Evolutionary conservation across 2,113 vertebrate species (phyloP), one percentile per base, ranked within the genome.

Genomic region (Suncus etruscus): DNA sequence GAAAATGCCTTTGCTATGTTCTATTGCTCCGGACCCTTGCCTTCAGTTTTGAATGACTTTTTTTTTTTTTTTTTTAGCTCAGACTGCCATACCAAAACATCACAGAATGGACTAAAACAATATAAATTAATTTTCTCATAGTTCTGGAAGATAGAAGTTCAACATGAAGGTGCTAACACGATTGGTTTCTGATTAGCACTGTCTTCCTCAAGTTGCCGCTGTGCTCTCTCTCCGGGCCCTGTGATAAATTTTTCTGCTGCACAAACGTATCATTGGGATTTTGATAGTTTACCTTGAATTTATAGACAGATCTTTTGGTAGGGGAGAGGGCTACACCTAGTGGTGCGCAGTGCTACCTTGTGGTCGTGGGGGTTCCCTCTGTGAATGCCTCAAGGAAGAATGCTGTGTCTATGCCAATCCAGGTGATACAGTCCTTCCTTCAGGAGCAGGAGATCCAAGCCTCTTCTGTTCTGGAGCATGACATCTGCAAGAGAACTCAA

Each of bases 191-290:
- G 24, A 14, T 76, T 45, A 58, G 2, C 27, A 15, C 29, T 70
- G 2, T 69, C 68, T 69, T 69, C 11, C 9, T 12, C 84, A 51
- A 45, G 31, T 76, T n/a, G n/a, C n/a, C n/a, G n/a, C n/a, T n/a
- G n/a, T n/a, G n/a, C n/a, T n/a, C n/a, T n/a, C n/a, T n/a, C n/a
- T n/a, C n/a, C n/a, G n/a, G n/a, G n/a, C n/a, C n/a, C n/a, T n/a
- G n/a, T n/a, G 45, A 18, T 89, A 45, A 9, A 58, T 73, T 93
- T 84, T 39, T 82, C 70, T 89, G 10, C 54, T 89, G 73, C 12
- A 24, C n/a, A 54, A n/a, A 84, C 31, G 70, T 74, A 24, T 45
- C 27, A 63, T 24, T 72, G 88, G 58, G 18, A 61, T 61, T 61
- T 61, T 61, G 58, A 61, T 70, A 85, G 8, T 65, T 70, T 89